Base-by-base conservation (phyloP, 1,140 invertebrate genomes). In the Caenorhabditis latens region DNA sequence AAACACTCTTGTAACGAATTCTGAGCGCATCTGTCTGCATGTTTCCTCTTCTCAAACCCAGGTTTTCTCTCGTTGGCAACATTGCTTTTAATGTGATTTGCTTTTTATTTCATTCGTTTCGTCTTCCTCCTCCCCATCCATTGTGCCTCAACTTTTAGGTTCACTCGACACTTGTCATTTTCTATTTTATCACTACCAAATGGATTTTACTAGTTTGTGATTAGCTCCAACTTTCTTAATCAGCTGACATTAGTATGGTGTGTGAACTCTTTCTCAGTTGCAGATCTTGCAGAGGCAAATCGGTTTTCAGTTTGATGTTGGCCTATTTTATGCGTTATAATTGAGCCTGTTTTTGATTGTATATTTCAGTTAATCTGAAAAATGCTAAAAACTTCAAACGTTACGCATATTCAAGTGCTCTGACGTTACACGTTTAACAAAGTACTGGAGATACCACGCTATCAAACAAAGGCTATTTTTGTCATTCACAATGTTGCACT, bases 31-130 rank as follows among this genome's bases (percentile, higher is more conserved):
- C 43, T 14, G 61, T 43, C 65, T 43, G 42, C 65, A 71, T 71
- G 42, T 71, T 43, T 71, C 65, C 11, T 79, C 21, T 79, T 50
- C 71, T 50, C 21, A 13, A 79, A 50, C 71, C 71, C 71, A 24
- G 40, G n/a, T 24, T 48, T 79, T 79, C 42, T 79, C 71, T 79
- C 71, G 53, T 79, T 79, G 40, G 46, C 40, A 79, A 79, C 71
- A 79, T 79, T 79, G 71, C 71, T 79, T 79, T 71, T 79, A 79
- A 79, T 79, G 71, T 79, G 71, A 79, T 71, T 71, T 71, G 65
- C 40, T 79, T 43, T 79, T 43, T 40, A 16, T 71, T 71, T 71
- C 61, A 63, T 63, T 8, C 9, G 21, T 1, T 71, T n/a, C 46
- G 14, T 50, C 71, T 79, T 42, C 32, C 63, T 42, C 19, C 46